Evolutionary conservation across 35 echinoderm and acorn worm genomes (phyloP).

Genomic region (Apostichopus japonicus): DNA sequence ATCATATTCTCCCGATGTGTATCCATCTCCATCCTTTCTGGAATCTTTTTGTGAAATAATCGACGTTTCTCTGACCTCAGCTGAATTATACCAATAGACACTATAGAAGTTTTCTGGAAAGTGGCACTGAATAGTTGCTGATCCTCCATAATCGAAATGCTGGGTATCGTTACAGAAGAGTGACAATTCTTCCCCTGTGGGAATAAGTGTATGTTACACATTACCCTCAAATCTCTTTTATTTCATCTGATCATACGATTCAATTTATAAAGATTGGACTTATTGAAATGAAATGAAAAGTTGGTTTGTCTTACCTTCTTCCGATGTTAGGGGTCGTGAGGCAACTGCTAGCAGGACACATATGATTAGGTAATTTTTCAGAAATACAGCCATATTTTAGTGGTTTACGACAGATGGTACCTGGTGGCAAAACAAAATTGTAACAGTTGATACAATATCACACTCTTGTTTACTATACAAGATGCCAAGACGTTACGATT

Average conservation of each 20-base stretch:
- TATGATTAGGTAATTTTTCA: background rate
- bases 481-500: no score
- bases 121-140: background rate
- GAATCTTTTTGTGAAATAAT: background rate
- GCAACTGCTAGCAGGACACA: background rate
- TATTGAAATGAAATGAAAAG: no score
- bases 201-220: no score
- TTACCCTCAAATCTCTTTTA: no score
- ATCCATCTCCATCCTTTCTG: background rate
- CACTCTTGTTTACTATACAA: no score
- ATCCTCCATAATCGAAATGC: background rate
- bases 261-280: no score
- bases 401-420: no score
- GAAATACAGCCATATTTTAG: background rate
- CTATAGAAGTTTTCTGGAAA: background rate
- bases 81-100: slow-evolving; percentile 10
- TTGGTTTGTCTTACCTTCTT: background rate
- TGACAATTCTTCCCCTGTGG: no score
- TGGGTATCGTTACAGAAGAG: background rate
- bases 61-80: background rate
- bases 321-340: background rate
- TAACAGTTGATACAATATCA: no score
- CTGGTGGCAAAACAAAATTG: no score
- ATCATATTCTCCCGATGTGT: background rate
- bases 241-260: no score